phyloP scores from a whole-genome alignment of 2,113 vertebrate genomes.

The Peromyscus maniculatus region DNA sequence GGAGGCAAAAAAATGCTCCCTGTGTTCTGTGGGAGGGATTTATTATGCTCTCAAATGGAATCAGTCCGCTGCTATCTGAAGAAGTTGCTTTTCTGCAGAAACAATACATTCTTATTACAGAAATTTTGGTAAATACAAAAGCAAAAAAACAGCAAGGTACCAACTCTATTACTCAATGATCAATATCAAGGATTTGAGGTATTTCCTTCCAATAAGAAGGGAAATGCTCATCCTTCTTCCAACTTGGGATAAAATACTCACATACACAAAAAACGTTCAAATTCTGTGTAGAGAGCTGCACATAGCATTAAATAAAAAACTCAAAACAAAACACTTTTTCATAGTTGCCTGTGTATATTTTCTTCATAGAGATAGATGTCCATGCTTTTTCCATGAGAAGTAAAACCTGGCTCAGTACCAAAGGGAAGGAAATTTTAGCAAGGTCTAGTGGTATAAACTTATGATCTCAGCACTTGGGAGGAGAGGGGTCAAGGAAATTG shows the following conservation, averaged over 20 bases:
- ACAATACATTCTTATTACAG: neutral
- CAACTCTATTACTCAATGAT: neutral
- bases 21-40: neutral
- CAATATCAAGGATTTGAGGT: neutral
- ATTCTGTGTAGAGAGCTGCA: neutral
- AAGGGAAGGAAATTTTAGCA: neutral
- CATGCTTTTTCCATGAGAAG: neutral
- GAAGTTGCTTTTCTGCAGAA: neutral
- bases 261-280: neutral
- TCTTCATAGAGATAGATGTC: conserved; percentile 48
- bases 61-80: neutral
- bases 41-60: neutral
- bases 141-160: conserved; percentile 43
- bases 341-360: neutral
- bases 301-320: conserved; percentile 1
- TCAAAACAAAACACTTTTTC: neutral
- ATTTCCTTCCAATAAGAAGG: conserved; percentile 16
- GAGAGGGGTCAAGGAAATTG: neutral
- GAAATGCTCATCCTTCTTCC: neutral
- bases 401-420: neutral
- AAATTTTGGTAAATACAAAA: conserved; percentile 8
- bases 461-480: neutral
- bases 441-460: neutral
- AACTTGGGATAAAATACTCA: neutral
- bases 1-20: conserved; percentile 43